These are phyloP conservation scores for Turritopsis rubra DNA, from an alignment of 30 jellyfish, hydroid and myxozoan genomes.

Conservation along the genomic window DNA sequence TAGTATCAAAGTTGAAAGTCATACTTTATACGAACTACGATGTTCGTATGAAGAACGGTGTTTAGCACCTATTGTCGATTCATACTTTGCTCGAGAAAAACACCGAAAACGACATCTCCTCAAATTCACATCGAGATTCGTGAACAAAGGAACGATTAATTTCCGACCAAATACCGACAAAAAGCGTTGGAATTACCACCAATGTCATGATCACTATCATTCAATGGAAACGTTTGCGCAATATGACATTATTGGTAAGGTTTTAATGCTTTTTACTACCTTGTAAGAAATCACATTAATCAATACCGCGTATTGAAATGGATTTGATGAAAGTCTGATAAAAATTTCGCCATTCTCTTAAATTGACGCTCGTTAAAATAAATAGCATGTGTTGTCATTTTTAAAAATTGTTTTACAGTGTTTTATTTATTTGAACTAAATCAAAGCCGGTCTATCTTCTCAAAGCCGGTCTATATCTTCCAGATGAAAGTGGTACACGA, in stretches of 20 bases:
- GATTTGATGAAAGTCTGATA: no score
- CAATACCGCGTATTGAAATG: no score
- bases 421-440: no score
- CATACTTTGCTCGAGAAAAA: conserved; percentile 13
- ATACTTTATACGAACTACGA: conserved; percentile 53
- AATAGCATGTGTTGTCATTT: no score
- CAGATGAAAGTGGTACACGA: conserved; percentile 61
- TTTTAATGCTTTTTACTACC: no score
- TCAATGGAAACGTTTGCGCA: conserved; percentile 88
- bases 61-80: conserved; percentile 72
- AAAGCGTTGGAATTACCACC: conserved; percentile 83
- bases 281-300: no score
- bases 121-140: conserved; percentile 76
- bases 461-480: no score
- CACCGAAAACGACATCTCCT: conserved; percentile 52
- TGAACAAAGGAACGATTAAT: conserved; percentile 81
- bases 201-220: conserved; percentile 86
- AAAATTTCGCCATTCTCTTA: no score
- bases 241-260: conserved; percentile 83
- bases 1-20: conserved; percentile 60
- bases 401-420: no score
- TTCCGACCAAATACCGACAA: conserved; percentile 72
- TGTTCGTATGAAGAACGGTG: conserved; percentile 88
- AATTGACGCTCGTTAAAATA: no score
- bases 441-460: no score